phyloP scores from a whole-genome alignment of 2,797 vertebrate genomes.

The Trachurus trachurus region DNA sequence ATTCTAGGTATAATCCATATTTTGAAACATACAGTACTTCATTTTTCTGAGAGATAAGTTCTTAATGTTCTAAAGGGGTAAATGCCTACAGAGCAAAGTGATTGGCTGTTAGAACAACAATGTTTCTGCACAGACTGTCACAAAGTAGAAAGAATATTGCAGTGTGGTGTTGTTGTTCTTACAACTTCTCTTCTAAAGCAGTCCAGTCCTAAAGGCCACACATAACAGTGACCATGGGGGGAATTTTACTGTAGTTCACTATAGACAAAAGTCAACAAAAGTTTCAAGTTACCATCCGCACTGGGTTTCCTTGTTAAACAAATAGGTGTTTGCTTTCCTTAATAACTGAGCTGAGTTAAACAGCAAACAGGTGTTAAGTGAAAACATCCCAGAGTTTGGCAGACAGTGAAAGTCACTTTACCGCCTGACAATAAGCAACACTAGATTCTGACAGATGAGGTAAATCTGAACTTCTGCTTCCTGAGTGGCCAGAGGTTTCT shows the following conservation, averaged over 20 bases:
- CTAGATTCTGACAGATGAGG: neutral
- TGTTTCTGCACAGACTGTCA: too few relatives aligned
- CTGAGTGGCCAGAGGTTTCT: neutral
- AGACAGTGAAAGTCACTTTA: neutral
- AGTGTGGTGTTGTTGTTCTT: neutral
- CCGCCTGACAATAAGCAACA: neutral
- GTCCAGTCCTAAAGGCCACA: neutral
- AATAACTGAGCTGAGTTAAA: neutral
- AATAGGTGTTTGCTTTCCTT: constrained; percentile 16
- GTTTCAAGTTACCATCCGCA: constrained; percentile 23
- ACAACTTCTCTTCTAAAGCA: neutral
- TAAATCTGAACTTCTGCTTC: neutral
- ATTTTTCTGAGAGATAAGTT: neutral
- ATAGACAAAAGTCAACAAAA: constrained; percentile 9
- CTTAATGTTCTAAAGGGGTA: neutral
- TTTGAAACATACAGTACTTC: neutral
- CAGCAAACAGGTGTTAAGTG: constrained; percentile 18
- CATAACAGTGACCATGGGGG: neutral
- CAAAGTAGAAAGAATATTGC: neutral
- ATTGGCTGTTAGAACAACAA: neutral
- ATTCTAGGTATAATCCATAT: neutral
- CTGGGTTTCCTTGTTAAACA: constrained; percentile 24
- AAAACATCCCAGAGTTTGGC: neutral
- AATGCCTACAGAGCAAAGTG: neutral
- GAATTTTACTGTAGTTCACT: neutral